Evolutionary conservation across 2,113 vertebrate genomes (phyloP).

Genomic region (Carollia perspicillata): DNA sequence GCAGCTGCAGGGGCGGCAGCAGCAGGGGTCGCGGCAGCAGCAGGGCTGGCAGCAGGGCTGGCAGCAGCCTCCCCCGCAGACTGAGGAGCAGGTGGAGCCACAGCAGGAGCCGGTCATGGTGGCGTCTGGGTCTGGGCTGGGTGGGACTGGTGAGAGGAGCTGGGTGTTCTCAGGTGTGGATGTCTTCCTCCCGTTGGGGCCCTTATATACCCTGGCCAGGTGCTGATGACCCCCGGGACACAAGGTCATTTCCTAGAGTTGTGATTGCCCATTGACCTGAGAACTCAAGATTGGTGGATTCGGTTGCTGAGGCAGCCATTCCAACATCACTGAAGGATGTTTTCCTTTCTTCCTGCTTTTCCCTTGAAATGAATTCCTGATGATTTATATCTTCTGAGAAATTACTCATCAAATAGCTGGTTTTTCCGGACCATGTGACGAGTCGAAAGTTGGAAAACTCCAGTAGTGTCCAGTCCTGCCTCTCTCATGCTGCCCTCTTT

Average conservation of each 20-base stretch:
- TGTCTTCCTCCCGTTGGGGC: fast-evolving
- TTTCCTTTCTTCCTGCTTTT: not conserved
- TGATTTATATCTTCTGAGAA: not conserved
- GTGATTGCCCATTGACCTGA: not conserved
- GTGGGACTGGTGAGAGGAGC: not conserved
- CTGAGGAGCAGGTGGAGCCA: not conserved
- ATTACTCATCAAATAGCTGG: not conserved
- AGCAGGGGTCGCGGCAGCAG: constrained; percentile 1
- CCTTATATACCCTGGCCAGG: constrained; percentile 43
- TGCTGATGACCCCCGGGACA: not conserved
- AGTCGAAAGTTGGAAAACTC: not conserved
- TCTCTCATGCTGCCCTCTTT: not conserved
- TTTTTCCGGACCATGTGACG: not conserved
- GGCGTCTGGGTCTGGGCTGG: not conserved
- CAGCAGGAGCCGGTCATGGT: constrained; percentile 6
- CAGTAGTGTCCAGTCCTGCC: not conserved
- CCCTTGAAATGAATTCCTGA: not conserved
- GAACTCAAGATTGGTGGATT: not conserved
- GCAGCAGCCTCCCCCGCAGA: not conserved
- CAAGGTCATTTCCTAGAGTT: constrained; percentile 43
- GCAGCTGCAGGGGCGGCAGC: constrained; percentile 55
- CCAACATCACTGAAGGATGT: not conserved
- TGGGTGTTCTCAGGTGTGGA: not conserved
- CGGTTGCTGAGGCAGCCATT: not conserved
- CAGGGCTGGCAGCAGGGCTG: constrained; percentile 49